Base-by-base conservation (phyloP, 2,888 invertebrate species). In the Phortica okadai region DNA sequence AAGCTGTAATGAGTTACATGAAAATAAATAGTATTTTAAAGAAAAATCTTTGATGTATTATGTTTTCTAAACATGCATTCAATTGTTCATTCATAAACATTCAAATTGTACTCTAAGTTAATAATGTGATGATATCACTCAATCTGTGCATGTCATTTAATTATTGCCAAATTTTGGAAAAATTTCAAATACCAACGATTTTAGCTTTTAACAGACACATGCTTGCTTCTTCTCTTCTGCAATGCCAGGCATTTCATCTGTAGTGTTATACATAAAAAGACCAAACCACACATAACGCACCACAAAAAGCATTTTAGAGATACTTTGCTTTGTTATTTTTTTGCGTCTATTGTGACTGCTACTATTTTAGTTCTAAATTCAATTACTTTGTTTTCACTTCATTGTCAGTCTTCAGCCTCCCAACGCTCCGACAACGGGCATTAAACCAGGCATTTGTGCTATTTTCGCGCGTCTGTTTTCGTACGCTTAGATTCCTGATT, bases 381-480 rank as follows among this genome's bases (percentile, higher is more conserved):
- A 66, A 66, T 66, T 66, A 66, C 66, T 66, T 42, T 42, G 41
- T 66, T 66, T 66, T 66, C 66, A 66, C 66, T 66, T n/a, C 66
- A 66, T 66, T 33, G 66, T 42, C 25, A 7, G 6, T 21, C 21
- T 7, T 14, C 58, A 16, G 21, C 21, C 7, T 7, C 11, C 54
- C 54, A 54, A 2, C 11, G 54, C 54, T n/a, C 8, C 33, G 64
- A 21, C 41, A 25, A 33, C 21, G 64, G 11, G 33, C 64, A 64
- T 64, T 64, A 64, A 25, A 33, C 64, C 64, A 66, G 62, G 42
- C 42, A 66, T 41, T 66, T 41, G 64, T 25, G 21, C 4, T 64
- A 64, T 33, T 66, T 42, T 66, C 66, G 66, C 66, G 42, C 66
- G 21, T 66, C 66, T 66, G 66, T 59, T 59, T 16, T 59, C 14